These are phyloP conservation scores for Pseudochirops corinnae DNA, from an alignment of 2,797 vertebrate species.

Conservation along the genomic window DNA sequence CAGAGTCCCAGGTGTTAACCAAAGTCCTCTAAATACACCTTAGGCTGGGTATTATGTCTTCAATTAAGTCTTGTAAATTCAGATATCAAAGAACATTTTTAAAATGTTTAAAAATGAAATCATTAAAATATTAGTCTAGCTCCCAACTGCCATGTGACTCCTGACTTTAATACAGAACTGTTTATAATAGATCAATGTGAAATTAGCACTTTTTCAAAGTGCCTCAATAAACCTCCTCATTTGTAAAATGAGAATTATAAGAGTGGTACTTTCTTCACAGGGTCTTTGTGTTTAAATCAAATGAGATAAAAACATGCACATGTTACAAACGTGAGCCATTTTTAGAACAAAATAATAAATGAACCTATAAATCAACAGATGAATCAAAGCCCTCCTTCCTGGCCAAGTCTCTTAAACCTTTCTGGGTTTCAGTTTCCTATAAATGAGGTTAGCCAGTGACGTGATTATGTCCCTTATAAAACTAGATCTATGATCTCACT, in stretches of 20 bases:
- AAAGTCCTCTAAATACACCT: conserved; percentile 47
- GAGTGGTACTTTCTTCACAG: neutral
- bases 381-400: neutral
- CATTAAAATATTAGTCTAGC: conserved; percentile 46
- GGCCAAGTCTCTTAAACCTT: neutral
- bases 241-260: neutral
- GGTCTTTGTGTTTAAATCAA: neutral
- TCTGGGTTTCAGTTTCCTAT: neutral
- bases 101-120: neutral
- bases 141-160: neutral
- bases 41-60: conserved; percentile 11
- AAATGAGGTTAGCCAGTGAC: neutral
- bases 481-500: neutral
- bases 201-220: neutral
- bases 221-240: neutral
- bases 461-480: neutral
- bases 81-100: conserved; percentile 48
- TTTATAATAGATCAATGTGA: neutral
- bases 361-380: neutral
- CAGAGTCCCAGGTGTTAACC: conserved; percentile 59
- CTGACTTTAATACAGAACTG: conserved; percentile 26
- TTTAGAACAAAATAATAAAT: neutral
- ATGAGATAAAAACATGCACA: neutral
- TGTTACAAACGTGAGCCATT: neutral
- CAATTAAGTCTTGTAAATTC: conserved; percentile 58